Evolutionary conservation across 2,888 invertebrate species (phyloP).

Genomic region (Protodeltote pygarga): DNA sequence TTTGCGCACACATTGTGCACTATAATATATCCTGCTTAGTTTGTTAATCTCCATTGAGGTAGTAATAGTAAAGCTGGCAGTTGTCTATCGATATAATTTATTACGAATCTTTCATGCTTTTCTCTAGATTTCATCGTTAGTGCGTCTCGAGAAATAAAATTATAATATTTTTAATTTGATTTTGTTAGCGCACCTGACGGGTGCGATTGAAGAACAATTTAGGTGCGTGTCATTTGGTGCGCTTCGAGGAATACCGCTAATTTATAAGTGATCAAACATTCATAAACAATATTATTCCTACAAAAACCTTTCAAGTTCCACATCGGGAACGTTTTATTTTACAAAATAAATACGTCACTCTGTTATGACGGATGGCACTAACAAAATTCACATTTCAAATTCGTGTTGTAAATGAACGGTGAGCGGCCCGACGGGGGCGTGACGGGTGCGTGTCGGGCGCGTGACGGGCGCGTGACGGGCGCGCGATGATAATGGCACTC

Average conservation of each 20-base stretch:
- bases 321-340: slow-evolving; percentile 24
- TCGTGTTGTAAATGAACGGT: slow-evolving; percentile 3
- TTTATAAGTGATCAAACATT: not conserved
- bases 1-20: too few relatives aligned
- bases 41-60: too few relatives aligned
- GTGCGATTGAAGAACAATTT: too few relatives aligned
- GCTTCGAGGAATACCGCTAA: slow-evolving; percentile 4
- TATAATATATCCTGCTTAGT: too few relatives aligned
- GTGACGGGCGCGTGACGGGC: slow-evolving; percentile 3
- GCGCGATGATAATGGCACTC: slow-evolving; percentile 12
- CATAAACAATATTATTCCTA: not conserved
- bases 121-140: too few relatives aligned
- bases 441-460: slow-evolving; percentile 7
- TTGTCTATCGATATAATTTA: too few relatives aligned
- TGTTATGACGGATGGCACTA: slow-evolving; percentile 28
- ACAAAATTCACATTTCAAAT: slow-evolving; percentile 19
- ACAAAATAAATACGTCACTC: slow-evolving; percentile 31
- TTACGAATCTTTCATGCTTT: too few relatives aligned
- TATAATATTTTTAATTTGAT: too few relatives aligned
- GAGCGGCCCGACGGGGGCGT: not conserved
- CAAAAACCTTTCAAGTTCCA: not conserved
- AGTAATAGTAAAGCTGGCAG: too few relatives aligned
- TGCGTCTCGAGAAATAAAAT: too few relatives aligned
- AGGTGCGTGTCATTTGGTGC: too few relatives aligned
- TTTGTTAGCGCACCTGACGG: too few relatives aligned